phyloP scores from a whole-genome alignment of 2,797 vertebrate genomes.

The Sarcophilus harrisii region DNA sequence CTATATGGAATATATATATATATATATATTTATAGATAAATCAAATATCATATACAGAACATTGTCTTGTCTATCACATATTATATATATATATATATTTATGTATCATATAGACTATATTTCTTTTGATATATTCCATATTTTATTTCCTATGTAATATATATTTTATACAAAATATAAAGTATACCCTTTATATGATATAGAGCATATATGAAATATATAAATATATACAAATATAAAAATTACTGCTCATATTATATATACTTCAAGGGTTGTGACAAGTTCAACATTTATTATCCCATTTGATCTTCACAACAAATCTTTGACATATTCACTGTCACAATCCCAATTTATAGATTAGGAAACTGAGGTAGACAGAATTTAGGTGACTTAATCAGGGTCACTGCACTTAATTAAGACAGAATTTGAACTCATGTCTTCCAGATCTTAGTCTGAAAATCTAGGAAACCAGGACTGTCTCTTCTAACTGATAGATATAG shows the following conservation, averaged over 20 bases:
- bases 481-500: background rate
- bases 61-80: too few species aligned
- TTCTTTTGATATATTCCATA: too few species aligned
- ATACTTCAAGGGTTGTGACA: background rate
- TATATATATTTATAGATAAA: background rate
- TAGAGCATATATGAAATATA: background rate
- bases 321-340: background rate
- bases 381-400: background rate
- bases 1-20: background rate
- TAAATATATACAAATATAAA: background rate
- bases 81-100: background rate
- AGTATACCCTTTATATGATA: background rate
- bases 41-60: background rate
- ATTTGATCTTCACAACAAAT: background rate
- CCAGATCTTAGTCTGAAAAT: background rate
- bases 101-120: background rate
- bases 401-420: background rate
- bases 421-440: background rate
- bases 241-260: background rate
- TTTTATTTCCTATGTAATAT: background rate
- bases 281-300: background rate
- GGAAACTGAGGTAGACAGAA: background rate
- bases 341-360: background rate
- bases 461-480: background rate
- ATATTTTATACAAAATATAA: background rate